A percentile compares a stretch with the other conserved stretches of the same genome.
Conservation (phyloP, 2,113 vertebrate genomes). For the Pardalotus punctatus region DNA sequence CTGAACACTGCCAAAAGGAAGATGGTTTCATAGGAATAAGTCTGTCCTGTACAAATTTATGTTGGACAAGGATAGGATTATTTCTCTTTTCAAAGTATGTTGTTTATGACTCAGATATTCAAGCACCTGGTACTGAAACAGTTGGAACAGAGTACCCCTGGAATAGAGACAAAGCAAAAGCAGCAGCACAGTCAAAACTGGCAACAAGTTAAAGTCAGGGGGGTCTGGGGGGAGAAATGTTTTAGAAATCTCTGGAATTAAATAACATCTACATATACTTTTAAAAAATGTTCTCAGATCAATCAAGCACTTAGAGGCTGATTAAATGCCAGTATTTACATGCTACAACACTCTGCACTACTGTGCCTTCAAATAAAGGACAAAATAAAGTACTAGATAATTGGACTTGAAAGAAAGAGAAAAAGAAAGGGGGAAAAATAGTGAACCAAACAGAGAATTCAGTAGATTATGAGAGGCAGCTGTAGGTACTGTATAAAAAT, state of each 20-base stretch:
- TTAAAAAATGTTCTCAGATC: not conserved
- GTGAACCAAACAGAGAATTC: not conserved
- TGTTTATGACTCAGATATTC: not conserved
- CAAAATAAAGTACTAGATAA: not conserved
- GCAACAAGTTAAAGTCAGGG: not conserved
- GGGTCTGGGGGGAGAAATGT: fast-evolving
- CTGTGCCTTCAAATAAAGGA: not conserved
- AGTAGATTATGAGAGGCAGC: not conserved
- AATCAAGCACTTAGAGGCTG: not conserved
- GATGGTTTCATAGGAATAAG: not conserved
- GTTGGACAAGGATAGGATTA: not conserved
- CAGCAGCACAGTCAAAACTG: not conserved
- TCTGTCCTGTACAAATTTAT: not conserved
- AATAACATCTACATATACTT: not conserved
- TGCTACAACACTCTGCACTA: not conserved
- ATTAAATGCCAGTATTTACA: not conserved
- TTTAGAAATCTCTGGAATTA: not conserved
- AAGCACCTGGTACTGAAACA: not conserved
- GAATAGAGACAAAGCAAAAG: not conserved
- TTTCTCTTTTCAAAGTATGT: not conserved
- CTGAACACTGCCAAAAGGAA: not conserved
- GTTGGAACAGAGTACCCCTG: not conserved
- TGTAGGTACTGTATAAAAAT: not conserved
- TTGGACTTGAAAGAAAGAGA: not conserved
- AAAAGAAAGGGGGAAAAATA: not conserved